phyloP scores from a whole-genome alignment of 2,113 vertebrate genomes.

The Entomyzon cyanotis region DNA sequence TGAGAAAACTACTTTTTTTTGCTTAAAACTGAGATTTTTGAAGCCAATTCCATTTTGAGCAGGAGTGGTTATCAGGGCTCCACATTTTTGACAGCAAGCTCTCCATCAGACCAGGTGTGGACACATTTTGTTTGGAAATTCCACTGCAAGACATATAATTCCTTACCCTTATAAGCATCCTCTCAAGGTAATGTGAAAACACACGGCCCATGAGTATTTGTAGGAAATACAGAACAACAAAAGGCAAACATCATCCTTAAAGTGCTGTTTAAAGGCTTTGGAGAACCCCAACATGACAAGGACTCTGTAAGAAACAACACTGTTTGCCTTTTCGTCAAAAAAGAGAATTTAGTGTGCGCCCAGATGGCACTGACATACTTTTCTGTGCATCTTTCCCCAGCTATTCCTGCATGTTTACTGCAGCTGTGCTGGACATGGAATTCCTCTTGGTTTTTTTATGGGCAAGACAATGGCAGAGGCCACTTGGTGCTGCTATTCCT shows the following conservation, averaged over 20 bases:
- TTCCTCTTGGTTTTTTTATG: not conserved
- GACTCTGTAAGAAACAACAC: not conserved
- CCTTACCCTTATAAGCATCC: not conserved
- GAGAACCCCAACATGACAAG: not conserved
- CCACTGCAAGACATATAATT: not conserved
- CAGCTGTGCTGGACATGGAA: not conserved
- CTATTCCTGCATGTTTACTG: accelerated
- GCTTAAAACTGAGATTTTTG: not conserved
- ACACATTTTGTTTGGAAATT: not conserved
- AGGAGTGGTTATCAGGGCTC: not conserved
- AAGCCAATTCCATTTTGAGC: not conserved
- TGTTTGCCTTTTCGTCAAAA: not conserved
- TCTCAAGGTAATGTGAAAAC: accelerated
- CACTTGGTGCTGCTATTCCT: not conserved
- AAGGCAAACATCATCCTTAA: not conserved
- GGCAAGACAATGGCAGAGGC: not conserved
- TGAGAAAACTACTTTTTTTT: not conserved
- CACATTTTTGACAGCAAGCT: not conserved
- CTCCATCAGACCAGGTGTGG: not conserved
- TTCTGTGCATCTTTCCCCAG: not conserved
- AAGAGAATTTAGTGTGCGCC: not conserved
- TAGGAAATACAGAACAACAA: not conserved
- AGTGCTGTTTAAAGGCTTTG: not conserved
- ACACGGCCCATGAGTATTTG: not conserved
- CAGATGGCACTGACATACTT: not conserved